Evolutionary conservation across 2,888 invertebrate genomes (phyloP).

Genomic region (Conomelus anceps): DNA sequence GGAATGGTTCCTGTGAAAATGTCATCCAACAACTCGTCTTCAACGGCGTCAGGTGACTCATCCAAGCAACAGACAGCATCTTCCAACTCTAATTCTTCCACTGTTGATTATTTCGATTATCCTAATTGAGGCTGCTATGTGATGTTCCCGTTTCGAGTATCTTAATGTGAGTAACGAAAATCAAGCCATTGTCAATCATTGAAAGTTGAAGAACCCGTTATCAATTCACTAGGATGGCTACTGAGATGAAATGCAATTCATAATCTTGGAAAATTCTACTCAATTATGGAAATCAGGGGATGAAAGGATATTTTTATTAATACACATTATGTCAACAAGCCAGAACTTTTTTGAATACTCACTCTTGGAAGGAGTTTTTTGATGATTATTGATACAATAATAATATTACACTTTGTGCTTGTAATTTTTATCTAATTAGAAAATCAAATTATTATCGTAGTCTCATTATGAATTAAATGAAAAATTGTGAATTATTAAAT

Average conservation of each 20-base stretch:
- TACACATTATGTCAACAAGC: neutral
- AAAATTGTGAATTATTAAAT: no score
- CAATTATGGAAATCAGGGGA: neutral
- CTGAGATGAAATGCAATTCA: neutral
- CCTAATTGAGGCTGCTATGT: neutral
- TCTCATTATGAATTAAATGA: no score
- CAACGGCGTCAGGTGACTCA: neutral
- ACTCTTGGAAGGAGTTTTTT: no score
- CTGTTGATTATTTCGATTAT: neutral
- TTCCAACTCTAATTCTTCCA: neutral
- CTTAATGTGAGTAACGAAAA: neutral
- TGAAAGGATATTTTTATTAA: neutral
- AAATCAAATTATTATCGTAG: no score
- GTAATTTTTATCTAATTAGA: no score
- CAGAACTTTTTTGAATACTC: no score
- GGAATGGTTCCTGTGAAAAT: neutral
- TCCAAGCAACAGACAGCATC: neutral
- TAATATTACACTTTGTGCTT: no score
- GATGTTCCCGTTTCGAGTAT: neutral
- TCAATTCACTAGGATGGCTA: neutral
- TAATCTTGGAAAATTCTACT: neutral
- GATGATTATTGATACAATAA: no score
- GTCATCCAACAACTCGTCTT: neutral
- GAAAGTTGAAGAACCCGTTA: neutral
- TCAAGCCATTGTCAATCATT: neutral